A percentile compares a stretch with the other conserved stretches of the same genome.
phyloP scores from a whole-genome alignment of 2,113 vertebrate species.

The Australoheros scitulus region DNA sequence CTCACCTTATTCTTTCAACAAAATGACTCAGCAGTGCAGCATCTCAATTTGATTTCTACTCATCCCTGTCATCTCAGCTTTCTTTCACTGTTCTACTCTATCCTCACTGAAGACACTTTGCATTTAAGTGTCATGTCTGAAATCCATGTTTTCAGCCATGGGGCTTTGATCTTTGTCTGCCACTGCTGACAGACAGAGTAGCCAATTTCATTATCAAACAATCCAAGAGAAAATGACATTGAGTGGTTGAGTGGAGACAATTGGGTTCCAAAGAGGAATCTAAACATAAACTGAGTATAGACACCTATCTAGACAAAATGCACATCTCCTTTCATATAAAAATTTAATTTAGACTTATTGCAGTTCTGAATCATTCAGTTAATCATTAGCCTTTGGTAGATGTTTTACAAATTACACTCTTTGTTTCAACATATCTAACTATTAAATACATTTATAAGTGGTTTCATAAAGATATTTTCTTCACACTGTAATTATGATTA shows the following conservation, averaged over 20 bases:
- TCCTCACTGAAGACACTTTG: not conserved
- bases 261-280: slow-evolving; percentile 16
- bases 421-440: slow-evolving; percentile 29
- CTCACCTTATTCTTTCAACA: slow-evolving; percentile 2
- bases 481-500: slow-evolving; percentile 26
- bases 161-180: slow-evolving; percentile 31
- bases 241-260: slow-evolving; percentile 17
- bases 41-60: slow-evolving; percentile 5
- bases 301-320: not conserved
- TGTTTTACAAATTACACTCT: slow-evolving; percentile 35
- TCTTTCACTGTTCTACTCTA: not conserved
- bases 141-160: slow-evolving; percentile 24
- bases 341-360: slow-evolving; percentile 22
- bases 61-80: not conserved
- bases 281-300: not conserved
- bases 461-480: slow-evolving; percentile 3
- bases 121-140: slow-evolving; percentile 5
- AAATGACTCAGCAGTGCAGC: not conserved
- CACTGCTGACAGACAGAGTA: not conserved
- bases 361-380: slow-evolving; percentile 32
- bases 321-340: not conserved
- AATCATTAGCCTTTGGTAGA: slow-evolving; percentile 4
- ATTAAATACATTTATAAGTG: slow-evolving; percentile 7
- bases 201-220: slow-evolving; percentile 42
- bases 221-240: slow-evolving; percentile 15